phyloP scores from a whole-genome alignment of 2,113 vertebrate genomes.

The Dunckerocampus dactyliophorus region DNA sequence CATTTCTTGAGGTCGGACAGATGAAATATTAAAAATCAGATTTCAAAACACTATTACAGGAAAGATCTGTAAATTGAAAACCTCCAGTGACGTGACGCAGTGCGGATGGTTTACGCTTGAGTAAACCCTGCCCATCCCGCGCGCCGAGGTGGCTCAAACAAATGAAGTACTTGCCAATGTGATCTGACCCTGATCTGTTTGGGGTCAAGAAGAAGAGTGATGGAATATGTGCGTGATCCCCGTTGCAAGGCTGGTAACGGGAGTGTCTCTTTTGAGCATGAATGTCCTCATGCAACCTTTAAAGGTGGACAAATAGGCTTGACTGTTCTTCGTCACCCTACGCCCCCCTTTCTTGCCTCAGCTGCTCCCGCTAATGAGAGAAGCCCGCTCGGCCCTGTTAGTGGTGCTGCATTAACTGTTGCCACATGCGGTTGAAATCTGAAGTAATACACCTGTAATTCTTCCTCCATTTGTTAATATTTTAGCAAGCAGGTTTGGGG shows the following conservation, averaged over 20 bases:
- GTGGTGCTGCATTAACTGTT: conserved; percentile 56
- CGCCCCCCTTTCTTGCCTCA: conserved; percentile 20
- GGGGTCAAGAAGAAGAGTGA: conserved; percentile 46
- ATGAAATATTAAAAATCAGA: conserved; percentile 47
- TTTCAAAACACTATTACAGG: conserved; percentile 17
- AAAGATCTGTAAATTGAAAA: conserved; percentile 29
- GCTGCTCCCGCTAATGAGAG: conserved; percentile 53
- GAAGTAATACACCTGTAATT: conserved; percentile 62
- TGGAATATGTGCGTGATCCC: conserved; percentile 33
- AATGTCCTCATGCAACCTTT: conserved; percentile 31
- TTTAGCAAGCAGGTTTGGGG: conserved; percentile 38
- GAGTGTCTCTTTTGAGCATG: conserved; percentile 29
- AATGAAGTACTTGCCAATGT: conserved; percentile 27
- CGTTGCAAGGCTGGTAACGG: conserved; percentile 22
- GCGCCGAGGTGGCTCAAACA: conserved; percentile 33
- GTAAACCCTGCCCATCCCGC: conserved; percentile 24
- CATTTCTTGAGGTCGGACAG: conserved; percentile 17
- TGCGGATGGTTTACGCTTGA: conserved; percentile 22
- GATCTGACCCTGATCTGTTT: conserved; percentile 39
- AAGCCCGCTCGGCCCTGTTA: conserved; percentile 55
- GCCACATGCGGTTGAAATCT: conserved; percentile 62
- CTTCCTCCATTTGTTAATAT: conserved; percentile 57
- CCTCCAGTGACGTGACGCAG: conserved; percentile 6
- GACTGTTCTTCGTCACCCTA: conserved; percentile 47
- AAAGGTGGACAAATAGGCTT: conserved; percentile 46